Percentiles rank a stretch among this genome's conserved stretches.
These are phyloP conservation scores for Bombus impatiens DNA, from an alignment of 1,140 invertebrate species.

Conservation along the genomic window DNA sequence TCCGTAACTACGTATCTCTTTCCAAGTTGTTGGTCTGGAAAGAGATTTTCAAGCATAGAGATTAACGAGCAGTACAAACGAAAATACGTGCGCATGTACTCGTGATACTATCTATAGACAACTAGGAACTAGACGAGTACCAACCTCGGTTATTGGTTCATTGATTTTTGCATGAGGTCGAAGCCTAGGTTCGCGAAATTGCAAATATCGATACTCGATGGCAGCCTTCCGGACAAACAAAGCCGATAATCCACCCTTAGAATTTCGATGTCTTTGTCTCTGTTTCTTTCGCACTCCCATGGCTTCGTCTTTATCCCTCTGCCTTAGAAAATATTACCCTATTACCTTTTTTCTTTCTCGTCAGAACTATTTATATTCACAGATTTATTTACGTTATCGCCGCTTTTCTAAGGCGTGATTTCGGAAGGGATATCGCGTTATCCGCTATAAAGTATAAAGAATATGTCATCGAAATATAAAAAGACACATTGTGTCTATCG, in stretches of 20 bases:
- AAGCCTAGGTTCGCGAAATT: conserved; percentile 62
- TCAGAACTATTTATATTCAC: too few species aligned
- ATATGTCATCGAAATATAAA: background rate
- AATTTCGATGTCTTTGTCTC: conserved; percentile 52
- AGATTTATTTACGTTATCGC: background rate
- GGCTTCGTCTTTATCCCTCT: background rate
- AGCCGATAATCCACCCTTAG: conserved; percentile 66
- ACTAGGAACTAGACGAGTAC: conserved; percentile 49
- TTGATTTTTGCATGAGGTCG: conserved; percentile 72
- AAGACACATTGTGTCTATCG: background rate
- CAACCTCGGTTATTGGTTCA: conserved; percentile 72
- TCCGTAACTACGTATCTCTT: conserved; percentile 22
- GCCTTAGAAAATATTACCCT: background rate
- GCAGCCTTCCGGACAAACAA: conserved; percentile 64
- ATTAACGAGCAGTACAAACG: conserved; percentile 57
- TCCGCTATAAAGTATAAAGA: background rate
- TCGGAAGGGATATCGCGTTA: background rate
- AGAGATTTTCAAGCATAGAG: conserved; percentile 50
- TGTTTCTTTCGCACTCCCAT: background rate
- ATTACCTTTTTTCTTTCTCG: background rate
- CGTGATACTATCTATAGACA: conserved; percentile 35
- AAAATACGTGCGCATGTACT: conserved; percentile 47
- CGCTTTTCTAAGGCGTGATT: background rate
- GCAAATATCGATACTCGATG: conserved; percentile 71
- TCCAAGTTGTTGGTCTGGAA: conserved; percentile 59